Evolutionary conservation across 2,888 invertebrate genomes (phyloP).

Genomic region (Toxonevra muliebris): DNA sequence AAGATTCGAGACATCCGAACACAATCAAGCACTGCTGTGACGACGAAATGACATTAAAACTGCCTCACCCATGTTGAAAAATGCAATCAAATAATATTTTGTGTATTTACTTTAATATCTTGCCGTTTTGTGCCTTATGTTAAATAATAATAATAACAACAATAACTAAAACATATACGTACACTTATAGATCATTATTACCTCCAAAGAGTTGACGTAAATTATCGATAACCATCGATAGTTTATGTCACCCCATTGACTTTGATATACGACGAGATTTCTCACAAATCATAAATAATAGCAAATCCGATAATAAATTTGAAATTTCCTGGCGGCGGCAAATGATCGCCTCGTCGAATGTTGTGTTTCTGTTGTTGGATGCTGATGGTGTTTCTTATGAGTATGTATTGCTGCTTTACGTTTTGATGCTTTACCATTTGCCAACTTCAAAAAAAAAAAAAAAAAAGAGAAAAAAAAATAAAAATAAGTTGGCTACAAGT

Average conservation of each 20-base stretch:
- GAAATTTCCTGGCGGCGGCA: constrained; percentile 59
- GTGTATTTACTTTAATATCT: too few species aligned
- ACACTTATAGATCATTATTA: constrained; percentile 37
- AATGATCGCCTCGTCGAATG: constrained; percentile 46
- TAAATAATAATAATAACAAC: too few species aligned
- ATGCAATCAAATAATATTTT: too few species aligned
- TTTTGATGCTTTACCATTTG: background rate
- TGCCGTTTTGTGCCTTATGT: too few species aligned
- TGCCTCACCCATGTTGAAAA: too few species aligned
- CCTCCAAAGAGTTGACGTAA: constrained; percentile 56
- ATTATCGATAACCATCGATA: constrained; percentile 61
- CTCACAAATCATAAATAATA: constrained; percentile 63
- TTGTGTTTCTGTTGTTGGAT: constrained; percentile 5
- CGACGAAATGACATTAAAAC: too few species aligned
- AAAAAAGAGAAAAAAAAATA: too few species aligned
- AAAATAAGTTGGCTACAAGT: background rate
- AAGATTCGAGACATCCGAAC: too few species aligned
- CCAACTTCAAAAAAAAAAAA: background rate
- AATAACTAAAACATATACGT: too few species aligned
- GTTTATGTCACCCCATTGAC: constrained; percentile 58
- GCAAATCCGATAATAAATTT: constrained; percentile 64
- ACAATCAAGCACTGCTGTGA: too few species aligned
- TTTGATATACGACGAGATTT: constrained; percentile 61
- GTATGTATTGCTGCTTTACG: background rate
- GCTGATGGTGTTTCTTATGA: constrained; percentile 10